These are phyloP conservation scores for Grammomys dolichurus DNA, from an alignment of 2,113 vertebrate species.

Conservation along the genomic window DNA sequence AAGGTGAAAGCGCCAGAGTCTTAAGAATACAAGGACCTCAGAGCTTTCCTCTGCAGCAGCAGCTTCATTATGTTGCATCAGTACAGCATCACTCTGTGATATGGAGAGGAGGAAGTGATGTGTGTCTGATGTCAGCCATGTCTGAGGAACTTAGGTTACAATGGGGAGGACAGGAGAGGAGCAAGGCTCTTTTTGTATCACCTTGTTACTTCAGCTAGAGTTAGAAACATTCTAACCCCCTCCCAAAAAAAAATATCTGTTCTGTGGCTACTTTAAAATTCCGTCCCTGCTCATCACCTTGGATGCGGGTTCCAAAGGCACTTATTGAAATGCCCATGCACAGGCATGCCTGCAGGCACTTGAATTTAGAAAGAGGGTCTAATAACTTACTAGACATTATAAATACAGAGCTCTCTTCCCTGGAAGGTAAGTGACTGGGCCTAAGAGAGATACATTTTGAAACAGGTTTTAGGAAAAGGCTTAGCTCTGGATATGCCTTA, in stretches of 20 bases:
- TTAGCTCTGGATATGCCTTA: not conserved
- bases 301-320: not conserved
- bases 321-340: not conserved
- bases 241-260: not conserved
- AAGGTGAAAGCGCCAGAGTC: not conserved
- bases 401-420: not conserved
- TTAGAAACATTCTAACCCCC: not conserved
- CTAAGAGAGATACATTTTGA: not conserved
- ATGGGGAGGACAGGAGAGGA: not conserved
- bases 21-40: not conserved
- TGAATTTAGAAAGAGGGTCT: not conserved
- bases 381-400: conserved; percentile 17
- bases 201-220: not conserved
- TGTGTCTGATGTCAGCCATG: too few relatives aligned
- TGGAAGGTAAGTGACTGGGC: not conserved
- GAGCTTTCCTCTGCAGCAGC: not conserved
- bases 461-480: not conserved
- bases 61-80: not conserved
- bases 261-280: not conserved
- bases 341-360: not conserved
- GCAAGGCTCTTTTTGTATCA: not conserved
- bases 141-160: not conserved
- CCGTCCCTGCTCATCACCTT: not conserved
- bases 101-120: not conserved
- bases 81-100: not conserved